Evolutionary conservation across 1,140 invertebrate species (phyloP), one percentile per base, ranked within the genome.

Genomic region (Drosophila sechellia): DNA sequence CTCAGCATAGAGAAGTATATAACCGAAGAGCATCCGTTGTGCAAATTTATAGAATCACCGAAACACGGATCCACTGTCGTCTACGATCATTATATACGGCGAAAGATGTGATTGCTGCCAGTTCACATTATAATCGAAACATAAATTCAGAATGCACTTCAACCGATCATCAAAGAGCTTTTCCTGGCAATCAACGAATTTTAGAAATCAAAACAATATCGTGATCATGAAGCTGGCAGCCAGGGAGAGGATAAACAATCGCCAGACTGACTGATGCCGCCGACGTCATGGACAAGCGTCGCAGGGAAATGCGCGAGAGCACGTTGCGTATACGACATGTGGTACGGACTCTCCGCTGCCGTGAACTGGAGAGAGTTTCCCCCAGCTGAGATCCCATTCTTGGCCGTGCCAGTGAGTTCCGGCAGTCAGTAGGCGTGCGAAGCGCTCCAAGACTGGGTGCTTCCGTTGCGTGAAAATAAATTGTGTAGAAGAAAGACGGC

Each of bases 401-500:
- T n/a, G 39, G 46, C 13, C 54, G 34, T 49, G 17, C 20, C 45
- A 75, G 54, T 50, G 64, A 31, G 22, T 31, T 35, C 55, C 46
- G 58, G 43, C 72, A 60, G 43, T 89, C 84, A 89, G 84, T 89
- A 64, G 87, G 79, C 80, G 34, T 74, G 58, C 73, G 55, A 54
- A 63, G 80, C 77, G 84, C 84, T 89, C 79, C 84, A 84, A 90
- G 84, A 84, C 73, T 84, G 84, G 84, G 80, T 77, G 84, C 72
- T 64, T 60, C 64, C 57, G 49, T 69, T 66, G 79, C 65, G 48
- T 64, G 31, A 66, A 74, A 65, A 77, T 59, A 75, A 58, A 42
- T 48, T 22, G 52, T 42, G 20, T 63, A 59, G 59, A 70, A 43
- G 42, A 53, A 70, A 43, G 42, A 53, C 35, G 12, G 34, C 20